Percentiles rank a stretch among this genome's conserved stretches.
Conservation (phyloP, 2,113 vertebrate species). For the Lampris megalopsis region DNA sequence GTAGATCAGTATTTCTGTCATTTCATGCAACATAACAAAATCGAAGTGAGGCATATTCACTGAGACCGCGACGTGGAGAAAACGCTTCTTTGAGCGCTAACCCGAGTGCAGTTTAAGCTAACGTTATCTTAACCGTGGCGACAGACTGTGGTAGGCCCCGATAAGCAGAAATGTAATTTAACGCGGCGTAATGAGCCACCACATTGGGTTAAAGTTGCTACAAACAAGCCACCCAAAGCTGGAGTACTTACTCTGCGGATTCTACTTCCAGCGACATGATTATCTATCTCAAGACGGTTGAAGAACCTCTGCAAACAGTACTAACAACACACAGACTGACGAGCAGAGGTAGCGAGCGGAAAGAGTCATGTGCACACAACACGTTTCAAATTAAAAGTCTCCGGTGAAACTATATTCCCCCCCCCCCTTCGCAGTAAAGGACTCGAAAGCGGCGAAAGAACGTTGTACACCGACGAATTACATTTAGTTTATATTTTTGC, state of each 20-base stretch:
- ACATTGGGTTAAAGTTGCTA: background rate
- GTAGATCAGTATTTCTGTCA: background rate
- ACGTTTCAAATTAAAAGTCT: conserved; percentile 60
- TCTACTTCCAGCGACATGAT: conserved; percentile 85
- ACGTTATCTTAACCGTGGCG: background rate
- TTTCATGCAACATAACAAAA: background rate
- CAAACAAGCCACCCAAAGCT: fast-evolving
- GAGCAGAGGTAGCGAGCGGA: conserved; percentile 34
- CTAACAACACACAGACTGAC: background rate
- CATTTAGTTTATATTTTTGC: too few species aligned
- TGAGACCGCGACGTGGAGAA: too few species aligned
- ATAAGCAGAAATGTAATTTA: fast-evolving
- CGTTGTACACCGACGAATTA: too few species aligned
- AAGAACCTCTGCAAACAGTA: background rate
- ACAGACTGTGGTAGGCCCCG: conserved; percentile 44
- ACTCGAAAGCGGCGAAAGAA: too few species aligned
- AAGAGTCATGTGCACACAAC: fast-evolving
- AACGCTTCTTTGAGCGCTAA: conserved; percentile 30
- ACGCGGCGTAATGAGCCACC: fast-evolving
- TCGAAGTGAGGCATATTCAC: background rate
- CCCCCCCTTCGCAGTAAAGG: too few species aligned
- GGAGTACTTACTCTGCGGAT: conserved; percentile 82
- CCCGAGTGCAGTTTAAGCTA: background rate
- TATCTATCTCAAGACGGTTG: conserved; percentile 28
- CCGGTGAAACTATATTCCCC: too few species aligned